Evolutionary conservation across 2,888 invertebrate genomes (phyloP), one percentile per base, ranked within the genome.

Genomic region (Pachymerium ferrugineum): DNA sequence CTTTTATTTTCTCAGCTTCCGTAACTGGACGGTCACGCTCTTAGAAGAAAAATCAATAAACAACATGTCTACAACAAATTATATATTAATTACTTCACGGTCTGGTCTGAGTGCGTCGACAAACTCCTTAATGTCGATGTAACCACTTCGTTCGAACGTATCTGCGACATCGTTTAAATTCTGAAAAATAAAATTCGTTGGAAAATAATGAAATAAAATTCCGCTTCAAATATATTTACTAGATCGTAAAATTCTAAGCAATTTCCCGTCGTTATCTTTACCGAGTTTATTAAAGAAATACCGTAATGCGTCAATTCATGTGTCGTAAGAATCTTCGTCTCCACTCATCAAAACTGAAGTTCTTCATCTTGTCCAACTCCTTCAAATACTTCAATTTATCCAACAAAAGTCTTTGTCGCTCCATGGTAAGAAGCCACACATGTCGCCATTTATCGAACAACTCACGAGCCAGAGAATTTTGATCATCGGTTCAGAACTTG

Each of bases 121-220:
- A 85, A 99, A 99, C 84, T 99, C 97, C 84, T 97, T 96, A 92
- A 98, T 97, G 84, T 98, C 97, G 79, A 99, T 97, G 79, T 93
- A 88, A 10, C 97, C 97, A 75, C 92, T 91, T 77, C 93, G 89
- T 86, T 99, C 99, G 82, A 99, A 99, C 81, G 96, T 88, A 83
- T 98, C 97, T 0, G 98, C 97, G 29, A 99, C 99, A 72, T 94
- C 94, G 80, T 95, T 95, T 97, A 99, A 97, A 86, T 99, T 99
- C 83, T n/a, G n/a, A n/a, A n/a, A n/a, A n/a, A 98, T 85, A 5
- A 94, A 90, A 62, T 94, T 95, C 1, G 98, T 98, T 80, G 97
- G 97, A 86, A 99, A 99, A 88, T n/a, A n/a, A n/a, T n/a, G n/a
- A n/a, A 33, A 69, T 10, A 74, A 69, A 74, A 16, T 29, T 35